phyloP scores from a whole-genome alignment of 2,888 invertebrate species.

The Perizoma flavofasciatum region DNA sequence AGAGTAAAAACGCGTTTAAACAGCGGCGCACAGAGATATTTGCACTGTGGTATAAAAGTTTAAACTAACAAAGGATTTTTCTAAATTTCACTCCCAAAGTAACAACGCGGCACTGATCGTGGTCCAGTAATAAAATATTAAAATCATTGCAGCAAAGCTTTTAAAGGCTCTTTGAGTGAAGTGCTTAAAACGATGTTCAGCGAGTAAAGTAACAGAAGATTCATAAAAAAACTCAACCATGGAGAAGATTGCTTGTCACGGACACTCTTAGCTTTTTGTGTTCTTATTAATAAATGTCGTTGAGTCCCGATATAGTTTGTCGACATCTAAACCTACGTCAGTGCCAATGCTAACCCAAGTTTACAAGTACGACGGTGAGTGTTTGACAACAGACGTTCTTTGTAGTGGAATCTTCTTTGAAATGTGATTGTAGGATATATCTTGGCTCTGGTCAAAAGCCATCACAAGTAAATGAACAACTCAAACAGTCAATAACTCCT shows the following conservation, averaged over 20 bases:
- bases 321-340: too few species aligned
- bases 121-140: conserved; percentile 20
- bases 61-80: conserved; percentile 14
- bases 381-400: not conserved
- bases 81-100: conserved; percentile 6
- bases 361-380: not conserved
- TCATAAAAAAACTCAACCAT: not conserved
- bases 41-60: not conserved
- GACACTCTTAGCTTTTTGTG: too few species aligned
- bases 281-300: too few species aligned
- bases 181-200: conserved; percentile 12
- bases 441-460: too few species aligned
- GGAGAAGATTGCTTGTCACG: not conserved
- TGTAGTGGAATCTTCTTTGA: not conserved
- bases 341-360: too few species aligned
- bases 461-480: too few species aligned
- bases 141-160: conserved; percentile 13
- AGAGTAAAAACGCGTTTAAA: too few species aligned
- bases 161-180: conserved; percentile 15
- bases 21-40: too few species aligned
- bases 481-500: too few species aligned
- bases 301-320: too few species aligned
- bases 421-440: not conserved
- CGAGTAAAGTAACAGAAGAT: conserved; percentile 3
- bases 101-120: conserved; percentile 1